Base-by-base conservation (phyloP, 1,140 invertebrate species). In the Drosophila pallidifrons region DNA sequence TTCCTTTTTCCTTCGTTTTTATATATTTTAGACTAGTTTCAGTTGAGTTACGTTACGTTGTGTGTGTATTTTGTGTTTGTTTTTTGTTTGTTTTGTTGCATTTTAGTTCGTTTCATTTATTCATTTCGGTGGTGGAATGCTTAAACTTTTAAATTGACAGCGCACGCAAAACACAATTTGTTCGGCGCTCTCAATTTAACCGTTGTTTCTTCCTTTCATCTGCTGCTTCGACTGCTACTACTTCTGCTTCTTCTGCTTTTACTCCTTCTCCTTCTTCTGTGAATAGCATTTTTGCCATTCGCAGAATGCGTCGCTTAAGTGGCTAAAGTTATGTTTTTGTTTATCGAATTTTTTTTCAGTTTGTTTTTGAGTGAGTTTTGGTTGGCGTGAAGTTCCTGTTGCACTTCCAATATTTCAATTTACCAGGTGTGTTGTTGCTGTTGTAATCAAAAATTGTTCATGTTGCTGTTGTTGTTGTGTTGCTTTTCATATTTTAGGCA, bases 401-500 rank as follows among this genome's bases (percentile, higher is more conserved):
- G 15, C 28, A 45, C 35, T 57, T 57, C 11, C 54, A 7, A 32
- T 20, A 25, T 55, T 5, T 38, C 30, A 25, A 20, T 57, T 57
- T 41, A 43, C 54, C 16, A 41, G 35, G 54, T 20, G 10, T n/a
- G 13, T 57, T 15, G 15, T 20, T 20, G 16, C 0, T 20, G 16
- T 20, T 20, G 16, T 20, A 20, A 20, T 57, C 35, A 35, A 54
- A 35, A 54, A 16, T 46, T 65, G 51, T 61, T 47, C 58, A 61
- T 61, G 43, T 55, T 65, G 16, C 35, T 63, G 60, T 41, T 63
- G 70, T 28, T 65, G 49, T 13, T 68, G 74, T 77, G 89, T 90
- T 76, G 82, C 69, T 67, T 68, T 82, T 75, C n/a, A 57, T 81
- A 66, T 67, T 92, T 92, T 92, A 92, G 92, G 92, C 92, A 80